Percentiles rank a stretch among this genome's conserved stretches.
phyloP scores from a whole-genome alignment of 2,113 vertebrate genomes.

The Pedionomus torquatus region DNA sequence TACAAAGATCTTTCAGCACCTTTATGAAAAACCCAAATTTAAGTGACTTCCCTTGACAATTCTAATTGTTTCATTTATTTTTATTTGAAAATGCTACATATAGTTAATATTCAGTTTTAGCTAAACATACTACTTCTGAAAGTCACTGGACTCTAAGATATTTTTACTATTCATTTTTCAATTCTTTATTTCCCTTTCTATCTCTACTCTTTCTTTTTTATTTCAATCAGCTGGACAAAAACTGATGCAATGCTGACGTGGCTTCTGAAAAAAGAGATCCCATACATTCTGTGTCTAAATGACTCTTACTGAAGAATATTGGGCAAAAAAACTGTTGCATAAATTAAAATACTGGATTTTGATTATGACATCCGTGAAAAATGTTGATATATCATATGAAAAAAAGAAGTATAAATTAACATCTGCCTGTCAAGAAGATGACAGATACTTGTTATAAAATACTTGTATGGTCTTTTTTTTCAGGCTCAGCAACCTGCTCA shows the following conservation, averaged over 20 bases:
- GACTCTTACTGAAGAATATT: background rate
- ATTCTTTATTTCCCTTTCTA: background rate
- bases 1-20: background rate
- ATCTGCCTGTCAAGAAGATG: background rate
- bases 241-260: background rate
- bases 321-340: background rate
- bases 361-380: constrained; percentile 13
- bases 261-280: background rate
- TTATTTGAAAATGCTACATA: background rate
- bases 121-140: background rate
- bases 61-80: background rate
- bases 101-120: background rate
- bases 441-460: constrained; percentile 32
- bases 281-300: background rate
- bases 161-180: background rate
- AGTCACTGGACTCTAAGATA: background rate
- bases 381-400: constrained; percentile 22
- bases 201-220: background rate
- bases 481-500: background rate
- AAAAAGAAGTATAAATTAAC: constrained; percentile 25
- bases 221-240: background rate
- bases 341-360: constrained; percentile 27
- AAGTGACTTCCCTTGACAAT: background rate
- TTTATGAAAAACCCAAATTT: background rate
- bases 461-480: background rate